Conservation (phyloP, 2,113 vertebrate genomes). For the Xenotilapia leptura region DNA sequence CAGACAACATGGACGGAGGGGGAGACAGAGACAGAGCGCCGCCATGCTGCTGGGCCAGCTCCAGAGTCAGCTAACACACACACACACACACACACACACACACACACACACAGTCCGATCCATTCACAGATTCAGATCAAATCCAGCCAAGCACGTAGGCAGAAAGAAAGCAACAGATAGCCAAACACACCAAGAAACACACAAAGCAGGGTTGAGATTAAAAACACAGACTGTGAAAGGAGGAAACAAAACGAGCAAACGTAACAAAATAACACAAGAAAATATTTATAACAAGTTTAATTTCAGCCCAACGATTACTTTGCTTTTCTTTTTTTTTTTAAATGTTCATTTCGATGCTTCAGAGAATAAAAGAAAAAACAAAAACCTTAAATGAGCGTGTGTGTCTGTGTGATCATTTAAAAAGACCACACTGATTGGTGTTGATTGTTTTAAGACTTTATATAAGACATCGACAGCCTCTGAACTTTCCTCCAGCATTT, state of each 20-base stretch:
- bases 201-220: background rate
- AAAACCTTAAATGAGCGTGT: background rate
- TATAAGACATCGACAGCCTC: background rate
- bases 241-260: background rate
- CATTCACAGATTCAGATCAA: background rate
- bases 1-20: constrained; percentile 59
- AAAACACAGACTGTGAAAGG: background rate
- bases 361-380: background rate
- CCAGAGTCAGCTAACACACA: constrained; percentile 45
- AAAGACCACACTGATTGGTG: background rate
- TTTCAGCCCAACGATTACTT: accelerated
- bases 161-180: background rate
- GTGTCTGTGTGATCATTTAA: background rate
- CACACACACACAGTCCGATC: background rate
- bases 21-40: constrained; percentile 55
- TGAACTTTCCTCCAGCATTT: background rate
- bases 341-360: accelerated
- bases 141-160: background rate
- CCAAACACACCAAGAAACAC: background rate
- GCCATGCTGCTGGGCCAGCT: constrained; percentile 54
- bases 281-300: background rate
- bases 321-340: background rate
- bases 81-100: background rate
- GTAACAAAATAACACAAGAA: background rate
- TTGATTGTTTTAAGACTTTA: background rate